phyloP scores from a whole-genome alignment of 1,140 invertebrate genomes.

The Trichoplusia ni region DNA sequence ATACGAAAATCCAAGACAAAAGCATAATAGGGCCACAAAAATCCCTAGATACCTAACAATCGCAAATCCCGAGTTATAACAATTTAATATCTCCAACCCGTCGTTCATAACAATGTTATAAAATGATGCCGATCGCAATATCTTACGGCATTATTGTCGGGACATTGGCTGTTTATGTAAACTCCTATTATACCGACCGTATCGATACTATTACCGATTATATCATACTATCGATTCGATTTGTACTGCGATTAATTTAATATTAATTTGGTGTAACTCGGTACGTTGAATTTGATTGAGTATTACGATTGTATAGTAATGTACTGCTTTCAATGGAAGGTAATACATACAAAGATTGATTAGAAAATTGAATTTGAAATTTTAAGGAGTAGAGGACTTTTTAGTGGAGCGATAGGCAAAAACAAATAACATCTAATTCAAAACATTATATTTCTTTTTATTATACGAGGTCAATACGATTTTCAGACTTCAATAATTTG shows the following conservation, averaged over 20 bases:
- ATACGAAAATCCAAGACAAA: not conserved
- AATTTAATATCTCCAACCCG: constrained; percentile 36
- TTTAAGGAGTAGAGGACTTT: too few species aligned
- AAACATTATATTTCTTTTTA: too few species aligned
- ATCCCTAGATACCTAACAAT: not conserved
- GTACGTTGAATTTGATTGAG: constrained; percentile 1
- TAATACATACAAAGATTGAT: too few species aligned
- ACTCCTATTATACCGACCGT: constrained; percentile 1
- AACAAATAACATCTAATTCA: too few species aligned
- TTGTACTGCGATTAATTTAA: constrained; percentile 14
- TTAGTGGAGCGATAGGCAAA: too few species aligned
- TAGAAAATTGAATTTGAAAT: too few species aligned
- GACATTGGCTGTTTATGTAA: not conserved
- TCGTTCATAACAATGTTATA: constrained; percentile 34
- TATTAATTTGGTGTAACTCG: not conserved
- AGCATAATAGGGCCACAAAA: constrained; percentile 9
- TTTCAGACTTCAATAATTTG: too few species aligned
- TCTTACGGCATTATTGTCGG: constrained; percentile 34
- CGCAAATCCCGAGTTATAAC: constrained; percentile 34
- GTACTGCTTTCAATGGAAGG: too few species aligned
- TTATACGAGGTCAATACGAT: too few species aligned
- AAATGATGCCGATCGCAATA: constrained; percentile 39
- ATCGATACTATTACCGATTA: not conserved
- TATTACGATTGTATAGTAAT: not conserved
- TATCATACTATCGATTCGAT: not conserved